Base-by-base conservation (phyloP, 1,140 invertebrate species). In the Aphaenogaster rudis region DNA sequence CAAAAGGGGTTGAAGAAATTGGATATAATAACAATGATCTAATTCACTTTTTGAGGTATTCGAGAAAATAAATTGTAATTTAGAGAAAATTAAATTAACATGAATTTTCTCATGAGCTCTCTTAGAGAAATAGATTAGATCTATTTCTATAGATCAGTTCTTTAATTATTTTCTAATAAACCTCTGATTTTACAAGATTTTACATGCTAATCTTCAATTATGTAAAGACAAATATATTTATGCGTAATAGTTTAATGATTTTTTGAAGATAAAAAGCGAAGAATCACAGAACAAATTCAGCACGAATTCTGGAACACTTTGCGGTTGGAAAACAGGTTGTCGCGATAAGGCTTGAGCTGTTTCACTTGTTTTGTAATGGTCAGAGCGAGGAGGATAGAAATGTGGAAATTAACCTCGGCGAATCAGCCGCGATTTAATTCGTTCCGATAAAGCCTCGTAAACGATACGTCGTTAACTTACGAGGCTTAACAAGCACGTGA, bases 391-490 rank as follows among this genome's bases (percentile, higher is more conserved):
- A 28, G 8, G 50, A 59, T 59, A 67, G 28, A 61, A 28, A 64
- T n/a, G 77, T 15, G 3, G 61, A 39, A 84, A 76, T 84, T 76
- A 76, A 76, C 17, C 42, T 71, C 52, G 33, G 54, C 54, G 54
- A 84, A 17, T 84, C 80, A 28, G n/a, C 39, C 67, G 9, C 28
- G 36, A 50, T 76, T 84, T 84, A 84, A 84, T 76, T 76, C 13
- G 17, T 54, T 9, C 54, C 6, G 80, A 74, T 82, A 82, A 74
- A 82, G 42, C 5, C 28, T 48, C 54, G 80, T 61, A 42, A 81
- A 74, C 59, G 54, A 82, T 82, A 82, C 42, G n/a, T 57, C 50
- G 79, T 84, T 84, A 84, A 84, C 54, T 74, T 57, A 57, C 42
- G 80, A 21, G 45, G n/a, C 13, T 84, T 61, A 76, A 74, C 67